Evolutionary conservation across 2,888 invertebrate genomes (phyloP), one percentile per base, ranked within the genome.

Genomic region (Atrina japonica): DNA sequence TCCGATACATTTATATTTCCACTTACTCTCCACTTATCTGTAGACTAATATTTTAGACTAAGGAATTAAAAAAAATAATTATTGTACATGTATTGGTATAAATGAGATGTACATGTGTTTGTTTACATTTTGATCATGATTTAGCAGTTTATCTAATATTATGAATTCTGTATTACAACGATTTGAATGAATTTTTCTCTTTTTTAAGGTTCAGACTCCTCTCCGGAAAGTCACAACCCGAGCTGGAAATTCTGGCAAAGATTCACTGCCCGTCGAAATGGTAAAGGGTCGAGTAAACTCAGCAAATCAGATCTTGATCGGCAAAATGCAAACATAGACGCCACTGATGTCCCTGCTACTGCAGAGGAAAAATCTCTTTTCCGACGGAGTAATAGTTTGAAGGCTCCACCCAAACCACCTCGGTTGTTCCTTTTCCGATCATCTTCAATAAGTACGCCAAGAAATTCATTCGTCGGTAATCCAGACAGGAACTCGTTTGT

Each of bases 381-480:
- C 18, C 75, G 83, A 14, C 79, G 83, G 27, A 75, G 75, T 47
- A 82, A 78, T 66, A 79, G 82, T 58, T 65, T 80, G 40, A 83
- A 82, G 69, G 83, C 85, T 7, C 87, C 87, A 1, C 86, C 87
- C 0, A 87, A 87, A 73, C 87, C 87, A 9, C 87, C 87, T 1
- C 70, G 86, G 27, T 63, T 85, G n/a, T 86, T 86, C 61, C 72
- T 84, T 9, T 82, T 84, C 75, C 75, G 84, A 21, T 83, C 78
- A 5, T 76, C 77, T 18, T 81, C 80, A 1, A 83, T 81, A 30
- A 83, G 80, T 66, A 81, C 82, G 14, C 83, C 83, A 6, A 67
- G 83, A 27, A 76, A 76, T 47, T 82, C 84, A 7, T 53, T 77
- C 47, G 68, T 79, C 1, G 79, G 78, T 29, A 75, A 75, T 60